Evolutionary conservation across 1,140 invertebrate species (phyloP), one percentile per base, ranked within the genome.

Genomic region (Lethocerus indicus): DNA sequence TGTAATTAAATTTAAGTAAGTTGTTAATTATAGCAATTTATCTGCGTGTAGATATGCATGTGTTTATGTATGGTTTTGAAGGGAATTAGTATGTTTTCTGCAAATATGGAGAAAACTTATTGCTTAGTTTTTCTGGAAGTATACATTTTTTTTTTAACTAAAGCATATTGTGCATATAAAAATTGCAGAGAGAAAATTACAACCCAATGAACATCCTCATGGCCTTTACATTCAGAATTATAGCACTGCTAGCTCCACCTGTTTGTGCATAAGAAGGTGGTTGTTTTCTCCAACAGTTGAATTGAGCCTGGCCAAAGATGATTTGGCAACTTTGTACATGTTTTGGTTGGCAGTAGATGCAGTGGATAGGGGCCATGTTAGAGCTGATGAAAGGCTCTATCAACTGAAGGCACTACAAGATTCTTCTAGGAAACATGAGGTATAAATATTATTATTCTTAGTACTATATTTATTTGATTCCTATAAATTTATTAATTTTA

Each of bases 151-250:
- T n/a, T n/a, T n/a, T n/a, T n/a, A n/a, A n/a, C n/a, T n/a, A n/a
- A n/a, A n/a, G n/a, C n/a, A n/a, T n/a, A n/a, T n/a, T n/a, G n/a
- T n/a, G n/a, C n/a, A n/a, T n/a, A n/a, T n/a, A n/a, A n/a, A n/a
- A n/a, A n/a, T 67, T 69, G 32, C 66, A 90, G 92, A 98, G 67
- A 75, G 95, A 45, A 96, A 96, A 68, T 67, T 98, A 42, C 84
- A 89, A 57, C 78, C 86, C 1, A 81, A 85, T 61, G 95, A 98
- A 69, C 88, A 91, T 55, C 93, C 93, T 0, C 93, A 98, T 67
- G 90, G 92, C 59, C 71, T 98, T 42, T 98, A 98, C 65, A 93
- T 98, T 56, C 92, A 98, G 70, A 98, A 98, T 68, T 98, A 98
- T 61, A 94, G 87, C 53, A 98, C 94, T n/a, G 93, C 93, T 21